Percentiles rank a stretch among this genome's conserved stretches.
phyloP scores from a whole-genome alignment of 2,113 vertebrate species.

The Theristicus caerulescens region DNA sequence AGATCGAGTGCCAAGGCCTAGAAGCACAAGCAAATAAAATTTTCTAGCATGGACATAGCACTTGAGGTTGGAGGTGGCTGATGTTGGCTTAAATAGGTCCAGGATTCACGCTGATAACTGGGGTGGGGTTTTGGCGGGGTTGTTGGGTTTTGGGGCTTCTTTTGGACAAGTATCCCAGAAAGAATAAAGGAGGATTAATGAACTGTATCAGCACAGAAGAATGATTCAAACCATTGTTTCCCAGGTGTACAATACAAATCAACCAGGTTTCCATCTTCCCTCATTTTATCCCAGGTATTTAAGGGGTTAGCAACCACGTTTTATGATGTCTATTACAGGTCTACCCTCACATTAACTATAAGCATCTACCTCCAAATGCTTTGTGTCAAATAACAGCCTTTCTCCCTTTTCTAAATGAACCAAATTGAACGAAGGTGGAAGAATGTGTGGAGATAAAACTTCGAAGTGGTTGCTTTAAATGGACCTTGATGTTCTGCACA shows the following conservation, averaged over 20 bases:
- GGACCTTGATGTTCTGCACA: not conserved
- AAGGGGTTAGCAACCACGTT: fast-evolving
- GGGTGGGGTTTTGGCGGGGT: fast-evolving
- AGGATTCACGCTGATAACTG: not conserved
- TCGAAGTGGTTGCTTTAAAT: not conserved
- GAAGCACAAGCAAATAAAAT: not conserved
- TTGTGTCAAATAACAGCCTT: not conserved
- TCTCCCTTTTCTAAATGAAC: not conserved
- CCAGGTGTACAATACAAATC: not conserved
- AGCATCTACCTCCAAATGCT: not conserved
- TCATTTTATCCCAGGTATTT: not conserved
- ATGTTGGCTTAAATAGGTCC: not conserved
- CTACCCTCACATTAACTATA: not conserved
- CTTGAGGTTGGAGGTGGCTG: not conserved
- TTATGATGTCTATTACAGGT: not conserved
- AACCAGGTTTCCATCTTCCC: not conserved
- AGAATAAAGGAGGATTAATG: not conserved
- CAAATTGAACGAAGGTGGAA: not conserved
- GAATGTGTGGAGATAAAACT: not conserved
- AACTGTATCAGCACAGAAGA: not conserved
- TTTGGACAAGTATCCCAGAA: not conserved
- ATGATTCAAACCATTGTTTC: not conserved
- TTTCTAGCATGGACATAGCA: not conserved
- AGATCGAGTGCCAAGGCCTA: not conserved
- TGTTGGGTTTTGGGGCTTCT: not conserved